phyloP scores from a whole-genome alignment of 2,797 vertebrate genomes.

The Catamblyrhynchus diadema region DNA sequence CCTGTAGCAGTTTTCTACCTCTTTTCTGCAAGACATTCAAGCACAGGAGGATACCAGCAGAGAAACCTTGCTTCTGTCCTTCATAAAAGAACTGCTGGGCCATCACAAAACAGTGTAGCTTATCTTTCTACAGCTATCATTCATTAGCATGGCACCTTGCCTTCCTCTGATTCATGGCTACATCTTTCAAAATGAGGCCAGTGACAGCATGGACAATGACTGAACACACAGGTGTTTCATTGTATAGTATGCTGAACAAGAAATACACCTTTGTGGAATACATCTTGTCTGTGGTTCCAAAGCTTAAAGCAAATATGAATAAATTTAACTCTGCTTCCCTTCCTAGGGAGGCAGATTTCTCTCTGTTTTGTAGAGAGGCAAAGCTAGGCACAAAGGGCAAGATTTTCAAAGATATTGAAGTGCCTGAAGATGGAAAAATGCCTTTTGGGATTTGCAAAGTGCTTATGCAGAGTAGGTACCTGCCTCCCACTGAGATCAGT shows the following conservation, averaged over 20 bases:
- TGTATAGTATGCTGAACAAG: background rate
- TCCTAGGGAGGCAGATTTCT: constrained; percentile 29
- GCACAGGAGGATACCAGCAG: background rate
- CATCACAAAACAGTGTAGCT: background rate
- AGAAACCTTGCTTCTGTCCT: background rate
- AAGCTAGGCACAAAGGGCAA: constrained; percentile 54
- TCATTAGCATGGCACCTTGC: background rate
- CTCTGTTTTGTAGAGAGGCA: constrained; percentile 31
- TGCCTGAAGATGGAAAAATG: constrained; percentile 51
- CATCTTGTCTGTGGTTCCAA: background rate
- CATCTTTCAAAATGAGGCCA: background rate
- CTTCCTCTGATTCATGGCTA: background rate
- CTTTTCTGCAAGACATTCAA: background rate
- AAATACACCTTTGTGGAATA: constrained; percentile 3
- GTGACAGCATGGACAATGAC: background rate
- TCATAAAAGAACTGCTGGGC: background rate
- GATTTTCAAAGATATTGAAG: constrained; percentile 54
- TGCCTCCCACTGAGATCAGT: constrained; percentile 66
- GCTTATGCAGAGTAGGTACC: constrained; percentile 55
- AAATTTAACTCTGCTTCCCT: constrained; percentile 28
- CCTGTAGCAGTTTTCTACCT: background rate
- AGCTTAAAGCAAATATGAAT: constrained; percentile 55
- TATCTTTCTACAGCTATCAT: background rate
- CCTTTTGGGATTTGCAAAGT: constrained; percentile 58
- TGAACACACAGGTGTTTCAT: background rate